These are phyloP conservation scores for Helostoma temminkii DNA, from an alignment of 2,797 vertebrate genomes.

Conservation along the genomic window DNA sequence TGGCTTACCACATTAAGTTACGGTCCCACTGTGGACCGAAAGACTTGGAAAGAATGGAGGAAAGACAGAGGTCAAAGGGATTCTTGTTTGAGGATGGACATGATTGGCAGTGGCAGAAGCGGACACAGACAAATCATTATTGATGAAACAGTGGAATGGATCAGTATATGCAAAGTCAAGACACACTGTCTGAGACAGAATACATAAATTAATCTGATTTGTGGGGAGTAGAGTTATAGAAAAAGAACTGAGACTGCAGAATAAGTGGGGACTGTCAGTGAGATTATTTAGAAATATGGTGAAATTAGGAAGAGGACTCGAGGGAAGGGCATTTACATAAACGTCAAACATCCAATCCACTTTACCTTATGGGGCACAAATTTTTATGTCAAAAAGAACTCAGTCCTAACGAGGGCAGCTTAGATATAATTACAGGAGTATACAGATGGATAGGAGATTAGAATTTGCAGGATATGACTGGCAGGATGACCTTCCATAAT, in stretches of 20 bases:
- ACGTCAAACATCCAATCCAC: conserved; percentile 31
- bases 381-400: conserved; percentile 40
- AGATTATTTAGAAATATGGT: conserved; percentile 50
- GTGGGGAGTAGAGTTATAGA: conserved; percentile 39
- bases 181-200: conserved; percentile 40
- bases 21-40: conserved; percentile 35
- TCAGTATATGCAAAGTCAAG: conserved; percentile 31
- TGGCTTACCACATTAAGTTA: conserved; percentile 65
- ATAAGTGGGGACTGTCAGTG: conserved; percentile 49
- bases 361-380: conserved; percentile 23
- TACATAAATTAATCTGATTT: conserved; percentile 64
- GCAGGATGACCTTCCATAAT: conserved; percentile 35
- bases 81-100: conserved; percentile 14
- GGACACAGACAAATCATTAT: background rate
- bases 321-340: conserved; percentile 30
- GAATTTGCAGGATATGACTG: conserved; percentile 47
- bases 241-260: conserved; percentile 37
- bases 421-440: conserved; percentile 26
- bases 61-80: conserved; percentile 10
- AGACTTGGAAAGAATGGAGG: conserved; percentile 17
- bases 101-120: conserved; percentile 4
- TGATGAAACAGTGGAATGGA: conserved; percentile 10
- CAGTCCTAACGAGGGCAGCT: conserved; percentile 20
- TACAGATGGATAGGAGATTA: conserved; percentile 19
- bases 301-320: conserved; percentile 11